phyloP scores from a whole-genome alignment of 1,140 invertebrate species.

The Caenorhabditis latens region DNA sequence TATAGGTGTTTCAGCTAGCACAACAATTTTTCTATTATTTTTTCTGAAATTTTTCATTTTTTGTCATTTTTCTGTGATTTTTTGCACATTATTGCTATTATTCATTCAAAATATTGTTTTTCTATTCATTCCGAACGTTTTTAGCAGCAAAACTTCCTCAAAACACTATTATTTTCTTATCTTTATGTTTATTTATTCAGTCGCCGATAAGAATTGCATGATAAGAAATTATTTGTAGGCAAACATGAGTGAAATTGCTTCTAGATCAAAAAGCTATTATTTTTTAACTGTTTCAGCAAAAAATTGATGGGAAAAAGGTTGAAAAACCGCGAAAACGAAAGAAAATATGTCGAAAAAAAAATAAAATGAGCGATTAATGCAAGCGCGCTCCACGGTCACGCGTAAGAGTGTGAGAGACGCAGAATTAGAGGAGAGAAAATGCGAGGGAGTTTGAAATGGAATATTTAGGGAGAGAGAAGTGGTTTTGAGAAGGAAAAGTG shows the following conservation, averaged over 20 bases:
- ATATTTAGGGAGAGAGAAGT: neutral
- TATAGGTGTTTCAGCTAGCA: neutral
- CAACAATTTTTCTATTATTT: neutral
- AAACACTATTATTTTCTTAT: neutral
- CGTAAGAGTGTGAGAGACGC: neutral
- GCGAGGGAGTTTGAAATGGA: neutral
- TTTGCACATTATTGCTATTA: neutral
- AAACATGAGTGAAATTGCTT: no score
- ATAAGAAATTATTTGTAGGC: neutral
- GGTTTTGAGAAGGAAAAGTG: no score
- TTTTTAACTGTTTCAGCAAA: no score
- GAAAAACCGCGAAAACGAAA: neutral
- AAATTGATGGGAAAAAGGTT: neutral
- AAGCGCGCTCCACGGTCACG: slow-evolving; percentile 23
- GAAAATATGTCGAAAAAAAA: neutral
- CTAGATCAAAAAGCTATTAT: no score
- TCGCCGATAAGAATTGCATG: neutral
- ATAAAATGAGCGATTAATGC: neutral
- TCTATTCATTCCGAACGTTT: neutral
- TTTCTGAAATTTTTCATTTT: neutral
- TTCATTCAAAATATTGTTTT: neutral
- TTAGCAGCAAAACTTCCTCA: neutral
- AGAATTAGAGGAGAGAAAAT: neutral
- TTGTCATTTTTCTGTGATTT: neutral
- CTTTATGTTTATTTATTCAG: neutral